These are phyloP conservation scores for Aethina tumida DNA, from an alignment of 1,140 invertebrate genomes.

Conservation along the genomic window DNA sequence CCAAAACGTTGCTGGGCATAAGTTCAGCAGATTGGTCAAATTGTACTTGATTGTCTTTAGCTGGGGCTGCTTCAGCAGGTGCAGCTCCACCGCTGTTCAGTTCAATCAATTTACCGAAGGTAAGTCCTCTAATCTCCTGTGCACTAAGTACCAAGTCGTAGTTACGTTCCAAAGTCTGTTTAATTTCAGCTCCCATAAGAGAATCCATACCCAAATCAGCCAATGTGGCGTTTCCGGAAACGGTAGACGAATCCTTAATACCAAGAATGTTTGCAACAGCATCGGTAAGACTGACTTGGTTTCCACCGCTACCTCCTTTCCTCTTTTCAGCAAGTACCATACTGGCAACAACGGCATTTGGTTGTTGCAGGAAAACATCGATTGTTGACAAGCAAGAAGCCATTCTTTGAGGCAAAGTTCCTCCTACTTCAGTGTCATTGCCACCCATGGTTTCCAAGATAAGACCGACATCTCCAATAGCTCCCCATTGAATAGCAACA, in stretches of 20 bases:
- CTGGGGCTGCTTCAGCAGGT: conserved; percentile 14
- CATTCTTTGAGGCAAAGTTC: conserved; percentile 88
- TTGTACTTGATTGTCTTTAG: conserved; percentile 37
- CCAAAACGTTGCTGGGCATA: conserved; percentile 53
- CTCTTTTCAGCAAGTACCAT: conserved; percentile 70
- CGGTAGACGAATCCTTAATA: conserved; percentile 70
- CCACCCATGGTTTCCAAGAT: conserved; percentile 76
- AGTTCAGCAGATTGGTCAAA: conserved; percentile 41
- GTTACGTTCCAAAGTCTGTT: conserved; percentile 88
- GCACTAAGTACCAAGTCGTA: conserved; percentile 83
- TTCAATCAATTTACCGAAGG: conserved; percentile 60
- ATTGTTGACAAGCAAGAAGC: conserved; percentile 75
- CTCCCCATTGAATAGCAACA: conserved; percentile 94
- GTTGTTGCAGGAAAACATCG: conserved; percentile 80
- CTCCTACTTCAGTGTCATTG: conserved; percentile 85
- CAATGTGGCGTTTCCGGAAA: conserved; percentile 63
- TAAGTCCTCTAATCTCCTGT: conserved; percentile 77
- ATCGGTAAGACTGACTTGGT: conserved; percentile 51
- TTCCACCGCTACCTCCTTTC: conserved; percentile 37
- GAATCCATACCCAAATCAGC: conserved; percentile 95
- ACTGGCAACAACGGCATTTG: conserved; percentile 74
- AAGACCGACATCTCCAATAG: conserved; percentile 92
- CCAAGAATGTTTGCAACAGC: conserved; percentile 79
- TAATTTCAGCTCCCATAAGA: conserved; percentile 96
- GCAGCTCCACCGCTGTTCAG: conserved; percentile 41